Evolutionary conservation across 2,113 vertebrate genomes (phyloP), one percentile per base, ranked within the genome.

Genomic region (Beaufortia kweichowensis): DNA sequence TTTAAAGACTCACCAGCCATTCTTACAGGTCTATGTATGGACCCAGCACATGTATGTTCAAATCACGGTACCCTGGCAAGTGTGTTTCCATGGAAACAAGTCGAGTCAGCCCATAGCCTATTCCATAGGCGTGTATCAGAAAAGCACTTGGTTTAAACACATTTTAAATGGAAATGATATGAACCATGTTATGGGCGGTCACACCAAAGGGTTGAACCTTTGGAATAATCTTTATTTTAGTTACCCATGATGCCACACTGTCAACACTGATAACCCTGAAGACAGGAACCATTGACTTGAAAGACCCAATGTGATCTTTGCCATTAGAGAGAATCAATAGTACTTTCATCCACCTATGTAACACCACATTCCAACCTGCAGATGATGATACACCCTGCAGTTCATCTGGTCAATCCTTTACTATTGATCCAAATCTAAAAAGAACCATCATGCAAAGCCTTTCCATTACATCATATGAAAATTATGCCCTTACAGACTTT

Each of bases 41-140:
- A 76, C 67, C 76, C 61, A 66, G 56, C 29, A 24, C 79, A 80
- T 70, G 78, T 64, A 77, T 21, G 71, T 33, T 66, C 78, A 84
- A 76, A 87, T 84, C 19, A 79, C 69, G 65, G 81, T 84, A 84
- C 85, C 82, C 79, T 41, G 63, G 76, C 78, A 83, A 81, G 59
- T 17, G 62, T 10, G 88, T 89, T 87, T 88, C 82, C 89, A 91
- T 91, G 87, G 91, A 90, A 91, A 91, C 90, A 87, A 87, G 83
- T 86, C 65, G 55, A 79, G 76, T 53, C 80, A 85, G 84, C 80
- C 83, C 39, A 61, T 48, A 61, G 71, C 55, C 68, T 53, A 80
- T 84, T 82, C 12, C 65, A 68, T 31, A 50, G 46, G 46, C 11
- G 50, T 76, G 72, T 19, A 48, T 31, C 31, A 31, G 48, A 24